A percentile compares a stretch with the other conserved stretches of the same genome.
Conservation (phyloP, 2,797 vertebrate species). For the Leptoclinus maculatus region DNA sequence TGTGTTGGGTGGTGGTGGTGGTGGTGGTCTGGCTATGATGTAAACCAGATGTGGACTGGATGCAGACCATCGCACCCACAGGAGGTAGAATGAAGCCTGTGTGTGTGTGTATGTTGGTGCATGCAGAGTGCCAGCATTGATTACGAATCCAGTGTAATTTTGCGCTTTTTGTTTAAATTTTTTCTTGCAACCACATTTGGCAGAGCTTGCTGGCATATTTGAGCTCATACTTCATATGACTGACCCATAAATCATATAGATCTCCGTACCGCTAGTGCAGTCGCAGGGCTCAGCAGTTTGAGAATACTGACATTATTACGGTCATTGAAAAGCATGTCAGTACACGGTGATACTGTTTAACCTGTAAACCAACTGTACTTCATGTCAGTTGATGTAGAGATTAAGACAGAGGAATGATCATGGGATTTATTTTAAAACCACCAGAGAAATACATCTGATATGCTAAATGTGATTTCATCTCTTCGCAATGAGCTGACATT, state of each 20-base stretch:
- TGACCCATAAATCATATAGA: slow-evolving; percentile 69
- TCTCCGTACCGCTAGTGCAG: slow-evolving; percentile 47
- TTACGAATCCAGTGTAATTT: slow-evolving; percentile 78
- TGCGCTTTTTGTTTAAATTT: slow-evolving; percentile 15
- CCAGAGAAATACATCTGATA: slow-evolving; percentile 28
- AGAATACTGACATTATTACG: slow-evolving; percentile 31
- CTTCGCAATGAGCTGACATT: slow-evolving; percentile 22
- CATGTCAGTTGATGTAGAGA: slow-evolving; percentile 26
- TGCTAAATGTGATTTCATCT: slow-evolving; percentile 16
- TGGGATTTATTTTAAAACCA: slow-evolving; percentile 35
- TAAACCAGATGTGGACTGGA: slow-evolving; percentile 83
- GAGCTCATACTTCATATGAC: slow-evolving; percentile 71
- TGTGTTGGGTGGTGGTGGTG: slow-evolving; percentile 58
- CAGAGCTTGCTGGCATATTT: slow-evolving; percentile 55
- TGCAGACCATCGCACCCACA: slow-evolving; percentile 71
- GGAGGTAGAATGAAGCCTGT: slow-evolving; percentile 59
- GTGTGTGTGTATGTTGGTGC: slow-evolving; percentile 46
- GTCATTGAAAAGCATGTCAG: slow-evolving; percentile 42
- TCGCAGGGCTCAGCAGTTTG: slow-evolving; percentile 37
- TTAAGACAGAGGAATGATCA: slow-evolving; percentile 27
- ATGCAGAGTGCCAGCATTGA: slow-evolving; percentile 64
- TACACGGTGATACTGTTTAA: slow-evolving; percentile 26
- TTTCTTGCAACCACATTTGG: slow-evolving; percentile 67
- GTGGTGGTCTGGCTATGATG: slow-evolving; percentile 75
- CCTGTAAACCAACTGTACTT: slow-evolving; percentile 14